phyloP scores from a whole-genome alignment of 2,888 invertebrate species.

The Pollenia amentaria region DNA sequence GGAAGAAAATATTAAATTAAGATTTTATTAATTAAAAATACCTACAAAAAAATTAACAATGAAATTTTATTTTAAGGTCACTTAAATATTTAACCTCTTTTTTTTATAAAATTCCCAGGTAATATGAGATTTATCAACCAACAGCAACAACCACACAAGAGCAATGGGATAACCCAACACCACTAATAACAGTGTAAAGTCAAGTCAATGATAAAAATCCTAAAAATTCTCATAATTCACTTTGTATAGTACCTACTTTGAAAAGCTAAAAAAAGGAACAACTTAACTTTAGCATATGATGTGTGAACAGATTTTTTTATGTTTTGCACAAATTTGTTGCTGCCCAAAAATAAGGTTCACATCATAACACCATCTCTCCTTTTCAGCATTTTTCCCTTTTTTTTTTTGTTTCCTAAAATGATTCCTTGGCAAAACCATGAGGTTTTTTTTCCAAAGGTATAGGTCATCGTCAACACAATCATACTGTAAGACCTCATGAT shows the following conservation, averaged over 20 bases:
- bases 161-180: slow-evolving; percentile 59
- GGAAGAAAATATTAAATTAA: slow-evolving; percentile 31
- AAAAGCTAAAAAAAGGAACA: slow-evolving; percentile 29
- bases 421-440: slow-evolving; percentile 38
- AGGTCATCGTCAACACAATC: slow-evolving; percentile 66
- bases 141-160: slow-evolving; percentile 15
- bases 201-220: slow-evolving; percentile 70
- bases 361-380: slow-evolving; percentile 72
- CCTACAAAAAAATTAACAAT: neutral
- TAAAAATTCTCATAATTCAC: slow-evolving; percentile 74
- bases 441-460: slow-evolving; percentile 50
- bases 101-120: slow-evolving; percentile 62
- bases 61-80: slow-evolving; percentile 44
- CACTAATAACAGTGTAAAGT: slow-evolving; percentile 63
- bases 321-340: slow-evolving; percentile 46
- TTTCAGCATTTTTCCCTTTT: slow-evolving; percentile 6
- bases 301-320: slow-evolving; percentile 69
- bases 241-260: slow-evolving; percentile 2
- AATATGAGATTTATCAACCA: slow-evolving; percentile 63
- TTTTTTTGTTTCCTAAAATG: slow-evolving; percentile 7
- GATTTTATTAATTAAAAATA: slow-evolving; percentile 26
- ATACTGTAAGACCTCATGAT: slow-evolving; percentile 60
- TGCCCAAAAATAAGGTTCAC: slow-evolving; percentile 67
- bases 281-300: slow-evolving; percentile 60
- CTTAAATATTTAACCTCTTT: slow-evolving; percentile 48